Evolutionary conservation across 1,140 invertebrate genomes (phyloP), one percentile per base, ranked within the genome.

Genomic region (Pomacea maculata): DNA sequence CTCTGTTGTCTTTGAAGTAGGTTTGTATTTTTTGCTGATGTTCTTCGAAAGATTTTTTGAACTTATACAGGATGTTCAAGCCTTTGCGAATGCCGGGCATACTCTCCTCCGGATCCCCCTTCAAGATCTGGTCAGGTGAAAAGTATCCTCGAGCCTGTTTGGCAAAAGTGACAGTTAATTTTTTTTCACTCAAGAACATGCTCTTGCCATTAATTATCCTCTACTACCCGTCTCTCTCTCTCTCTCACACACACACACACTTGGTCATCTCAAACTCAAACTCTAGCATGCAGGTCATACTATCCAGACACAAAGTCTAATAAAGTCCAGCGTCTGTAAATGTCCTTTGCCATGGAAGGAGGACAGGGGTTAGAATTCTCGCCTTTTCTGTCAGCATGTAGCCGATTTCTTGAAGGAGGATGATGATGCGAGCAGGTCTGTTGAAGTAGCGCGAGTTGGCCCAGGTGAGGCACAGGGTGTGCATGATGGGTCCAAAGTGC

Each of bases 51-150:
- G 83, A 94, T 92, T 90, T 93, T 88, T 94, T 93, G 87, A 96
- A 94, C 21, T 94, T 95, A 54, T 95, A 90, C 83, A 95, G 94
- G 2, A 97, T 93, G 88, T 95, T 94, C 85, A 95, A 94, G 12
- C 96, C 95, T 92, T 97, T 96, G 85, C 96, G 95, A 11, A 97
- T 95, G 86, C 97, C 96, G 86, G 95, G 96, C 87, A 97, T 95
- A 12, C 86, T 87, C 83, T 92, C 92, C 80, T 90, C 91, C 34
- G 88, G 82, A 80, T 92, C 92, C 79, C 91, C 89, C 85, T 92
- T 91, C 88, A 98, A 97, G 81, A 98, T 94, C 1, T 97, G 96
- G 8, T 94, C 94, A 11, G 96, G 95, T 89, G 97, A 96, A 83
- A 98, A 92, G 92, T 95, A 97, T 86, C 94, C 93, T 85, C 95